Percentiles rank a stretch among this genome's conserved stretches.
Evolutionary conservation across 2,797 vertebrate genomes (phyloP).

Genomic region (Linurgus olivaceus): DNA sequence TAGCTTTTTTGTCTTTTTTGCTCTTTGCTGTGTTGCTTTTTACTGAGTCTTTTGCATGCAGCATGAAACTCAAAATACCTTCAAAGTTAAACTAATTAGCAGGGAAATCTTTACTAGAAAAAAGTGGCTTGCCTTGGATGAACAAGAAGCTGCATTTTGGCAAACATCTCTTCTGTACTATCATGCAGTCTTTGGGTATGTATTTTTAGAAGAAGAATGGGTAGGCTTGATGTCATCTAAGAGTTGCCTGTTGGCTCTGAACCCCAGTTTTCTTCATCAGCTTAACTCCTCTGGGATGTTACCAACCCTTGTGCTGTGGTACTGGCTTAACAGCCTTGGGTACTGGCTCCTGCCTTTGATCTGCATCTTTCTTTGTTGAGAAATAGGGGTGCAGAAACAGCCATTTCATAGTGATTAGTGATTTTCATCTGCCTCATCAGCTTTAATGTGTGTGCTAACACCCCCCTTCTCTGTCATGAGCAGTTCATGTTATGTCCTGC

Average conservation of each 20-base stretch:
- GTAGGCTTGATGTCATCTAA: background rate
- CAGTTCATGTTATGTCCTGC: accelerated
- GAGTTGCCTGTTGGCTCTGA: background rate
- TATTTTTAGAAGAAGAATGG: background rate
- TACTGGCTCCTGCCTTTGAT: background rate
- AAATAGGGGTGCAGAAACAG: background rate
- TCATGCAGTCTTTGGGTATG: background rate
- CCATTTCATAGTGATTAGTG: background rate
- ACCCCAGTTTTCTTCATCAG: background rate
- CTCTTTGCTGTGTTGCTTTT: background rate
- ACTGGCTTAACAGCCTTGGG: background rate
- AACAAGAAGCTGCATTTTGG: background rate
- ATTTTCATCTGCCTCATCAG: background rate
- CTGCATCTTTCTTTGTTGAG: background rate
- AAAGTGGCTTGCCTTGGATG: background rate
- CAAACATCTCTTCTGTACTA: background rate
- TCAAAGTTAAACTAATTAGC: background rate
- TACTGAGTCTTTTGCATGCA: background rate
- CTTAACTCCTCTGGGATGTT: background rate
- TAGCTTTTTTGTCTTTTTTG: background rate
- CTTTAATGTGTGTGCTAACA: background rate
- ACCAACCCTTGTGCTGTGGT: background rate
- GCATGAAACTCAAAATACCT: background rate
- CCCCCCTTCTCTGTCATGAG: accelerated
- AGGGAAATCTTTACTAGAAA: background rate